Conservation (phyloP, 2,888 invertebrate genomes). For the Heteromyza rotundicornis region DNA sequence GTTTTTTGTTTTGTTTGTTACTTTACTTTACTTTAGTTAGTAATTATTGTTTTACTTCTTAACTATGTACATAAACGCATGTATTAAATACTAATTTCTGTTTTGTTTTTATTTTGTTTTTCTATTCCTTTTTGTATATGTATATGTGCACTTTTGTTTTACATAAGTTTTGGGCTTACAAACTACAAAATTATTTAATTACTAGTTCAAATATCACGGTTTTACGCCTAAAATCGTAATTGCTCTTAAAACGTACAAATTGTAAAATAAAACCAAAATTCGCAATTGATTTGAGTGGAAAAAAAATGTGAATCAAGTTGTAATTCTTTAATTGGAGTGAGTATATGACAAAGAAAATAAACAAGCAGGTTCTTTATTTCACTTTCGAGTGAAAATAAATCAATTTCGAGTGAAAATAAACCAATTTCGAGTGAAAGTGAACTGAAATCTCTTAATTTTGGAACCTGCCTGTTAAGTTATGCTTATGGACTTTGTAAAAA, state of each 20-base stretch:
- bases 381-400: too few species aligned
- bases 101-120: background rate
- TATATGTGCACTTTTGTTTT: slow-evolving; percentile 5
- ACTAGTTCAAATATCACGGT: slow-evolving; percentile 60
- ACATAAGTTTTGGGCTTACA: background rate
- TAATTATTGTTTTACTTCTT: too few species aligned
- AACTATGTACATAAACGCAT: slow-evolving; percentile 21
- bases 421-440: too few species aligned
- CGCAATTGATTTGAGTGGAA: background rate
- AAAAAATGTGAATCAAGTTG: background rate
- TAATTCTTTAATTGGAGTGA: background rate
- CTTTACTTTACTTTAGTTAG: too few species aligned
- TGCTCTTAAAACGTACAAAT: background rate
- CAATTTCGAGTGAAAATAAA: too few species aligned
- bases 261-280: background rate
- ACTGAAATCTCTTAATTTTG: too few species aligned
- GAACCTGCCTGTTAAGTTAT: too few species aligned
- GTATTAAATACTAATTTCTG: slow-evolving; percentile 16
- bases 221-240: slow-evolving; percentile 33
- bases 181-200: slow-evolving; percentile 19
- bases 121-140: background rate
- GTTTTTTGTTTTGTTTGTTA: too few species aligned
- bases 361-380: too few species aligned
- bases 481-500: background rate
- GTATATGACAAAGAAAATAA: too few species aligned